Evolutionary conservation across 2,113 vertebrate genomes (phyloP).

Genomic region (Phalacrocorax pelagicus): DNA sequence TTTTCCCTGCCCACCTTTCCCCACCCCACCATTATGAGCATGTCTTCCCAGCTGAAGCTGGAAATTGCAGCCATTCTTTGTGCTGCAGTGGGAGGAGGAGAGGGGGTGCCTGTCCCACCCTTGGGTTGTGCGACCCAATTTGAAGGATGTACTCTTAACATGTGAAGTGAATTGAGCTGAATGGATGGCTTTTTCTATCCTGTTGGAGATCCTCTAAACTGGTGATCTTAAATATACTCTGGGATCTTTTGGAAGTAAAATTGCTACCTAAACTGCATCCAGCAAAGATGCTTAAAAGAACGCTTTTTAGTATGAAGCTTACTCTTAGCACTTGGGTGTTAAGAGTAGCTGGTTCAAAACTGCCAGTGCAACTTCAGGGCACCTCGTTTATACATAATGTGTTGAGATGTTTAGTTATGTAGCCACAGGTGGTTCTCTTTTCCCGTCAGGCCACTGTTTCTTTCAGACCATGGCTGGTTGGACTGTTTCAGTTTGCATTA

Average conservation of each 20-base stretch:
- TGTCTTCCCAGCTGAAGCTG: neutral
- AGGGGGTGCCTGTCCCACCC: neutral
- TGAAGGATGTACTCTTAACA: neutral
- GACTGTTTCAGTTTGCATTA: neutral
- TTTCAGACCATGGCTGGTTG: neutral
- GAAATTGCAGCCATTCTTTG: neutral
- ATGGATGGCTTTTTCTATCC: neutral
- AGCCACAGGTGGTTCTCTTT: neutral
- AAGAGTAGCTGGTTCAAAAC: neutral
- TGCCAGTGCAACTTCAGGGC: neutral
- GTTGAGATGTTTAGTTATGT: neutral
- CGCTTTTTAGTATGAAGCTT: neutral
- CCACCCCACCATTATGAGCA: neutral
- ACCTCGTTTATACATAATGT: fast-evolving
- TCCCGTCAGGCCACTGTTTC: neutral
- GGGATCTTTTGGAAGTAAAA: neutral
- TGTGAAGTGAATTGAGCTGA: neutral
- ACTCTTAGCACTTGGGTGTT: neutral
- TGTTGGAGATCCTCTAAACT: neutral
- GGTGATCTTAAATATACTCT: neutral
- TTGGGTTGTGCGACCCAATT: neutral
- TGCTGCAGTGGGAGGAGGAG: neutral
- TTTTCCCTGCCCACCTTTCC: neutral
- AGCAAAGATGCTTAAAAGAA: neutral
- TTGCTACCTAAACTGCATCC: neutral